Conservation (phyloP, 2,888 invertebrate species). For the Megamerina dolium region DNA sequence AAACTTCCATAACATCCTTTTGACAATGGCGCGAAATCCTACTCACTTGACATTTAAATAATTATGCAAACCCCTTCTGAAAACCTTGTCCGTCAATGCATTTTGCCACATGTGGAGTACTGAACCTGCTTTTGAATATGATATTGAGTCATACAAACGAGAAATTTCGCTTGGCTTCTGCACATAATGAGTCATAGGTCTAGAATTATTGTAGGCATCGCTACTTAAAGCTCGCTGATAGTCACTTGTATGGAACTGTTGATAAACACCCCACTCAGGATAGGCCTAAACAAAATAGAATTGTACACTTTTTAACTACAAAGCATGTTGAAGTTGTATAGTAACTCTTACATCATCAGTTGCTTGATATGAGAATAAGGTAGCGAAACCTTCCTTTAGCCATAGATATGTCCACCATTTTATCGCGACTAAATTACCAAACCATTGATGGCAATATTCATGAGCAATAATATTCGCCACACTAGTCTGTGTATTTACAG, state of each 20-base stretch:
- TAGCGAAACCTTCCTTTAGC: slow-evolving; percentile 66
- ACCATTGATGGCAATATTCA: slow-evolving; percentile 71
- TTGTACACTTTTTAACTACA: not conserved
- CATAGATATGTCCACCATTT: slow-evolving; percentile 67
- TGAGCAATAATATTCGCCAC: slow-evolving; percentile 55
- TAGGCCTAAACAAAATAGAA: slow-evolving; percentile 46
- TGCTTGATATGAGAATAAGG: slow-evolving; percentile 37
- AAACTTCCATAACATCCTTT: not conserved
- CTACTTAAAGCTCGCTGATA: slow-evolving; percentile 65
- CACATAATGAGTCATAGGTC: slow-evolving; percentile 76
- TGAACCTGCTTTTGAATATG: slow-evolving; percentile 83
- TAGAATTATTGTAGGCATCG: slow-evolving; percentile 69
- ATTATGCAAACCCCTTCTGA: slow-evolving; percentile 37
- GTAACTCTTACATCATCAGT: slow-evolving; percentile 32
- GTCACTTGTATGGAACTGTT: slow-evolving; percentile 69
- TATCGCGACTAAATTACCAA: slow-evolving; percentile 67
- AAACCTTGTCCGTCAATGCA: slow-evolving; percentile 38
- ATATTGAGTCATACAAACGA: slow-evolving; percentile 77
- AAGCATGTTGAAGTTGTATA: no score
- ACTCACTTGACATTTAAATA: slow-evolving; percentile 38
- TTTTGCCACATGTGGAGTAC: slow-evolving; percentile 43
- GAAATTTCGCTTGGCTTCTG: slow-evolving; percentile 76
- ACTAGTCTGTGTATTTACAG: slow-evolving; percentile 37
- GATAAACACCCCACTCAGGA: slow-evolving; percentile 65
- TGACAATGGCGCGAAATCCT: not conserved